Conservation (phyloP, 2,888 invertebrate species). For the Hypena proboscidalis region DNA sequence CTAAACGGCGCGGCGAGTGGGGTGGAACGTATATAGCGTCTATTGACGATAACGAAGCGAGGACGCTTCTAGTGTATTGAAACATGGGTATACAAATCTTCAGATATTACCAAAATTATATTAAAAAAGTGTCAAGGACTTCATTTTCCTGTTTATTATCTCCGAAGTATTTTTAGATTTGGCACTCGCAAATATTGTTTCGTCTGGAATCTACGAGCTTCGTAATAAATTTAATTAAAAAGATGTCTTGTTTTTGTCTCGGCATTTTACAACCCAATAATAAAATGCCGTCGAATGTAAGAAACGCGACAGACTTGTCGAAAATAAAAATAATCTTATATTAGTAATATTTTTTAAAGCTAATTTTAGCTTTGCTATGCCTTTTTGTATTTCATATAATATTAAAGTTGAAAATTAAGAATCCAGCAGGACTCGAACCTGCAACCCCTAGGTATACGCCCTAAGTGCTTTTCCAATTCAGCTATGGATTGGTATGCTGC, state of each 20-base stretch:
- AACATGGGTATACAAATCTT: conserved; percentile 29
- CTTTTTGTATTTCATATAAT: no score
- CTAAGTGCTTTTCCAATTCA: no score
- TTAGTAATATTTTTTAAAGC: no score
- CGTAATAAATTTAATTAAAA: conserved; percentile 8
- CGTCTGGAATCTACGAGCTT: conserved; percentile 2
- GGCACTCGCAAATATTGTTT: conserved; percentile 1
- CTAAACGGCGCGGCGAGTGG: conserved; percentile 54
- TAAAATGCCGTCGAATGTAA: neutral
- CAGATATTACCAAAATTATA: conserved; percentile 14
- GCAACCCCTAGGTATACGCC: no score
- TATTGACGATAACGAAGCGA: conserved; percentile 61
- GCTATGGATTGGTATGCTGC: no score
- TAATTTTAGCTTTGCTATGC: no score
- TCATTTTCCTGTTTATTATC: conserved; percentile 4
- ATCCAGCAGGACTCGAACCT: no score
- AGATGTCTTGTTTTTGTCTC: neutral
- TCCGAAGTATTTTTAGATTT: conserved; percentile 1
- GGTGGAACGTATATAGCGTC: conserved; percentile 57
- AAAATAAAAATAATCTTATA: no score
- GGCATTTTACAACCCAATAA: conserved; percentile 3
- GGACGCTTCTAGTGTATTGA: conserved; percentile 38
- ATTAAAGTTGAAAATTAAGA: no score
- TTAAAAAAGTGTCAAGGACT: neutral
- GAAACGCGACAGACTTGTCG: no score